A percentile compares a stretch with the other conserved stretches of the same genome.
These are phyloP conservation scores for Abrostola tripartita DNA, from an alignment of 2,888 invertebrate genomes.

Conservation along the genomic window DNA sequence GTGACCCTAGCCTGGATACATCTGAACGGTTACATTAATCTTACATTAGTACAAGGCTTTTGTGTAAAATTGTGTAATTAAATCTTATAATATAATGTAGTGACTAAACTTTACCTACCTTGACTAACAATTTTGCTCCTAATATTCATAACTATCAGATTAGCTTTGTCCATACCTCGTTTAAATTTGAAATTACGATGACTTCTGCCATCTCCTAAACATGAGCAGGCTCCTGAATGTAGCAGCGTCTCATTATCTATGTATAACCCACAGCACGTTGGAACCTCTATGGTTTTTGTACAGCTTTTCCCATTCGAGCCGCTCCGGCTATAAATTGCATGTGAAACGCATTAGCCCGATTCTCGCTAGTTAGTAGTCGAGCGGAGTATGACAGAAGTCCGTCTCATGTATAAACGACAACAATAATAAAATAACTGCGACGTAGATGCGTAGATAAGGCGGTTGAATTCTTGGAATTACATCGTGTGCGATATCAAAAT, in stretches of 20 bases:
- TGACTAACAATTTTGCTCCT: too few species aligned
- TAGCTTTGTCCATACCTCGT: too few species aligned
- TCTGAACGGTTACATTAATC: too few species aligned
- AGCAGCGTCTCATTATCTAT: slow-evolving; percentile 39
- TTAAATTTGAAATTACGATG: too few species aligned
- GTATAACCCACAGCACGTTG: slow-evolving; percentile 38
- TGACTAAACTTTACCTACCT: too few species aligned
- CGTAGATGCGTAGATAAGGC: slow-evolving; percentile 13
- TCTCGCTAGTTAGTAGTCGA: slow-evolving; percentile 41
- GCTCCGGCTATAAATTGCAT: slow-evolving; percentile 31
- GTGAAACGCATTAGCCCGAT: slow-evolving; percentile 51
- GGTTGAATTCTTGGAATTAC: not conserved
- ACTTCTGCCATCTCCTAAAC: slow-evolving; percentile 6
- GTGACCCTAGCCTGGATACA: too few species aligned
- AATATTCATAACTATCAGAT: too few species aligned
- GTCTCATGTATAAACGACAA: slow-evolving; percentile 21
- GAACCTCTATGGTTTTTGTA: slow-evolving; percentile 41
- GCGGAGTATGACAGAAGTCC: slow-evolving; percentile 13
- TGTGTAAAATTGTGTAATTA: too few species aligned
- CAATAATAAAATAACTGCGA: slow-evolving; percentile 7
- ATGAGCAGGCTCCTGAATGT: slow-evolving; percentile 11
- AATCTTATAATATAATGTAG: too few species aligned
- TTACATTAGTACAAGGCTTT: too few species aligned
- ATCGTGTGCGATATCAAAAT: not conserved
- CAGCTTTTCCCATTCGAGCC: slow-evolving; percentile 34